Evolutionary conservation across 2,113 vertebrate species (phyloP).

Genomic region (Oncorhynchus mykiss): DNA sequence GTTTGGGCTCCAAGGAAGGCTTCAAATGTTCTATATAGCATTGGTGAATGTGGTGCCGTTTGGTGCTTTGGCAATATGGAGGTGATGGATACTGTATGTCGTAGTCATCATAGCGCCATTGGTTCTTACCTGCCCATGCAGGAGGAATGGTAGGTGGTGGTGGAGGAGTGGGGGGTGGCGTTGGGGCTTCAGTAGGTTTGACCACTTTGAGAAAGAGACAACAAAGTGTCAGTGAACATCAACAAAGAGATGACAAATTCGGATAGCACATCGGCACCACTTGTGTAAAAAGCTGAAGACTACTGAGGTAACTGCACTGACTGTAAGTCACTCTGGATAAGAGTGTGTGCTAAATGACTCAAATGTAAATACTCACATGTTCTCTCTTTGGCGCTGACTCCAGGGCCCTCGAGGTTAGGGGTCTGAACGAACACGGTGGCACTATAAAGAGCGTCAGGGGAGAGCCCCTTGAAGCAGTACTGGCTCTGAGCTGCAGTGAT

Average conservation of each 20-base stretch:
- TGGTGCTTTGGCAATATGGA: too few species aligned
- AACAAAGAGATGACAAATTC: conserved; percentile 3
- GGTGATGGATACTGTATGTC: too few species aligned
- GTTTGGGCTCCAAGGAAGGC: too few species aligned
- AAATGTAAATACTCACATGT: conserved; percentile 75
- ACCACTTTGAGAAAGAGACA: conserved; percentile 72
- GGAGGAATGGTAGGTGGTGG: conserved; percentile 94
- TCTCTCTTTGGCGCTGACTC: conserved; percentile 79
- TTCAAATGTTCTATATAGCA: background rate
- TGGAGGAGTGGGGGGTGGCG: conserved; percentile 85
- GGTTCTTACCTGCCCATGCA: conserved; percentile 83
- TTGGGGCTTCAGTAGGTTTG: conserved; percentile 89
- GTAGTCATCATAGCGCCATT: background rate
- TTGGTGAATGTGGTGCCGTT: background rate
- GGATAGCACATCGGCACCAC: background rate
- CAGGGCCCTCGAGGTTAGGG: conserved; percentile 92
- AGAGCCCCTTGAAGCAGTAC: conserved; percentile 90
- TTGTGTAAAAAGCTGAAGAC: background rate
- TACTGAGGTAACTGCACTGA: too few species aligned
- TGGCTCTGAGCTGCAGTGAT: conserved; percentile 86
- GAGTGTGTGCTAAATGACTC: too few species aligned
- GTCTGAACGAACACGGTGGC: conserved; percentile 91
- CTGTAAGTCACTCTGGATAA: too few species aligned
- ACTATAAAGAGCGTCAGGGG: conserved; percentile 83
- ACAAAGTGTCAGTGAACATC: background rate